These are phyloP conservation scores for Adrianichthys oophorus DNA, from an alignment of 2,797 vertebrate genomes.

Conservation along the genomic window DNA sequence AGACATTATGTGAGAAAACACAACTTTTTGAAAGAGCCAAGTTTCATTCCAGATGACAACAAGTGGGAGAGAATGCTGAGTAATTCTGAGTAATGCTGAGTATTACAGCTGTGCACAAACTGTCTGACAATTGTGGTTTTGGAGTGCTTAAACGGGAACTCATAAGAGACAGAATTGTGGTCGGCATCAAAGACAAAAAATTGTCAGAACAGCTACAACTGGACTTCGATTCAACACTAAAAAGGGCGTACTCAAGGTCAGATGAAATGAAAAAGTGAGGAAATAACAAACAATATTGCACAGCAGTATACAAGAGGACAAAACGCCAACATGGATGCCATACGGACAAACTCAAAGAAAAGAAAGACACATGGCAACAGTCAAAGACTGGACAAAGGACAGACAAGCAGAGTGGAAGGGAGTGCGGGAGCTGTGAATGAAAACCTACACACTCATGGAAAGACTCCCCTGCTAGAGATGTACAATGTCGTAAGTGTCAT, in stretches of 20 bases:
- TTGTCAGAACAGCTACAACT: conserved; percentile 4
- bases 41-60: conserved; percentile 22
- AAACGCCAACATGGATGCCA: background rate
- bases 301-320: background rate
- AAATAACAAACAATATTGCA: conserved; percentile 5
- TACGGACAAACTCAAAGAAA: background rate
- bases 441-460: conserved; percentile 1
- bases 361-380: background rate
- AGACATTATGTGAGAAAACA: background rate
- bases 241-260: conserved; percentile 1
- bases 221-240: too few relatives aligned
- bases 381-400: background rate
- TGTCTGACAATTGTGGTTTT: conserved; percentile 4
- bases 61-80: conserved; percentile 13
- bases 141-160: conserved; percentile 2
- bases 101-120: conserved; percentile 18
- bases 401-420: background rate
- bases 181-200: conserved; percentile 2
- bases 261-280: conserved; percentile 1
- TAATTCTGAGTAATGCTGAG: too few relatives aligned
- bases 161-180: conserved; percentile 8
- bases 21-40: conserved; percentile 31
- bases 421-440: background rate
- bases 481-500: background rate
- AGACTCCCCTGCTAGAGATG: conserved; percentile 1